These are phyloP conservation scores for Nemotelus nigrinus DNA, from an alignment of 2,888 invertebrate genomes.

Conservation along the genomic window DNA sequence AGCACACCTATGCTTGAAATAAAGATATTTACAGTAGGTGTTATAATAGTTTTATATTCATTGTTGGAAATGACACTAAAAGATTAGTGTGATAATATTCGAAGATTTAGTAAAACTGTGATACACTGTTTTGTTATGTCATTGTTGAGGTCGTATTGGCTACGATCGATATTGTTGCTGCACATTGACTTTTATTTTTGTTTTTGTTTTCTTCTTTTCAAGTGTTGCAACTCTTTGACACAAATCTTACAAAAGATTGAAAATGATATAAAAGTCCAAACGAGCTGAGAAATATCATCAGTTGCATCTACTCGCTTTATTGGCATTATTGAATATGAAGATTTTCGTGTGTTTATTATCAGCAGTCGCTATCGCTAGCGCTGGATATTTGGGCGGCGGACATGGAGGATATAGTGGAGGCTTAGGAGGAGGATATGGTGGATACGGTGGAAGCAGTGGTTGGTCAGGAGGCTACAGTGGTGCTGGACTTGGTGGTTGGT, in stretches of 20 bases:
- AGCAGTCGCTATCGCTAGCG: slow-evolving; percentile 47
- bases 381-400: slow-evolving; percentile 37
- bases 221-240: slow-evolving; percentile 3
- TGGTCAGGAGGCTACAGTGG: slow-evolving; percentile 1
- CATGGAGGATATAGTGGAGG: slow-evolving; percentile 20
- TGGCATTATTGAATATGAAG: slow-evolving; percentile 45
- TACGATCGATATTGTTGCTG: neutral
- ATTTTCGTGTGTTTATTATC: slow-evolving; percentile 51
- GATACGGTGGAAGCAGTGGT: neutral
- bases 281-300: slow-evolving; percentile 5
- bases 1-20: no score
- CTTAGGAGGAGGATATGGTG: neutral
- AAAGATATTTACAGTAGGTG: no score
- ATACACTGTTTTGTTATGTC: neutral
- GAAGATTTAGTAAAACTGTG: neutral
- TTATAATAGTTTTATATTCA: no score
- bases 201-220: slow-evolving; percentile 4
- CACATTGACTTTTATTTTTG: neutral
- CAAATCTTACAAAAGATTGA: slow-evolving; percentile 5
- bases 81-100: neutral
- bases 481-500: slow-evolving; percentile 16
- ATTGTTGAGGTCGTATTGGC: neutral
- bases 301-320: slow-evolving; percentile 3
- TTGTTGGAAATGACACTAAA: no score
- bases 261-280: slow-evolving; percentile 20